Base-by-base conservation (phyloP, 2,113 vertebrate species). In the Ciconia boyciana region DNA sequence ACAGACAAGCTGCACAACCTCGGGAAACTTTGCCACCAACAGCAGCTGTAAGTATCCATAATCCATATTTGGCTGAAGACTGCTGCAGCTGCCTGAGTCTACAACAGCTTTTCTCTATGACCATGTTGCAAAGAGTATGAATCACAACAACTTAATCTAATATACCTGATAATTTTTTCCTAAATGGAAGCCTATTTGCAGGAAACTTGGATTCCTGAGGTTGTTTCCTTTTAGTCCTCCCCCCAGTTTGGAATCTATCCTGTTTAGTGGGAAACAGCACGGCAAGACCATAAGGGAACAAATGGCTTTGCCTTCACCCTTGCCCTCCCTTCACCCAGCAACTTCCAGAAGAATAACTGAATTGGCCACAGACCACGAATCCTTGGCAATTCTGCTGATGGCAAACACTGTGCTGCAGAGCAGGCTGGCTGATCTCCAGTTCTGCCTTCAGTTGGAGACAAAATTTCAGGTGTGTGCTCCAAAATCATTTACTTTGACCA, bases 111-210 rank as follows among this genome's bases (percentile, higher is more conserved):
- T 91, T 46, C 49, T 49, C 44, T 43, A 65, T 36, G 31, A 57
- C 24, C 26, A 1, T 64, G 31, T 43, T 44, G 19, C 49, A 72
- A 78, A 54, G 20, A 57, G 39, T 60, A 66, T 51, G 77, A 95
- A 85, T 87, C 84, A 89, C 36, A 78, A 55, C 65, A 87, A 82
- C 18, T 87, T 95, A 91, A 96, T 82, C 55, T 84, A 91, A 91
- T 87, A 82, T 26, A 91, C 16, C 43, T 34, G 43, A 11, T 52
- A 25, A 1, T 12, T 66, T 84, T 87, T 85, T 29, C 55, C 44
- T 72, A 91, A 79, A 48, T 34, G 9, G 52, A 87, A 62, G 41
- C 31, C 24, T 72, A 11, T 55, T 93, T 74, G 31, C 65, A 57
- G 28, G 13, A 79, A 91, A 91, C 3, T 39, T 87, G 32, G 34